Conservation (phyloP, 2,888 invertebrate species). For the Apoda limacodes region DNA sequence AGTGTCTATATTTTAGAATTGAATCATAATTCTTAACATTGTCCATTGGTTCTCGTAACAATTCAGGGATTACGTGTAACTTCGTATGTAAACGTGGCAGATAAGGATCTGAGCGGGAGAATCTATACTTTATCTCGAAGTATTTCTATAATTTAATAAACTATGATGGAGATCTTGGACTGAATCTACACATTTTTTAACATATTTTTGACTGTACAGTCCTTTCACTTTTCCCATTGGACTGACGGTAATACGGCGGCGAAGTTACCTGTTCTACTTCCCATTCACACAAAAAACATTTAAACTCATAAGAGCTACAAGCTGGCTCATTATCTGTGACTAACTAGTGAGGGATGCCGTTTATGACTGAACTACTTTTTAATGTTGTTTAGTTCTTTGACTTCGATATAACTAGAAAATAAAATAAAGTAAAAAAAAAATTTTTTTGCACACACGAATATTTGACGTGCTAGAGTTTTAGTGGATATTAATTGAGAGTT, state of each 20-base stretch:
- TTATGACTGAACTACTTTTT: constrained; percentile 14
- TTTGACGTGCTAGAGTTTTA: too few species aligned
- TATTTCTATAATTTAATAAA: constrained; percentile 14
- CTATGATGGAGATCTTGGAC: constrained; percentile 12
- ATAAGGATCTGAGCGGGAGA: constrained; percentile 14
- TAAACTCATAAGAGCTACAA: too few species aligned
- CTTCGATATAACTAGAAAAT: constrained; percentile 20
- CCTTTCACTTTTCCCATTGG: constrained; percentile 14
- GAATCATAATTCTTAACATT: too few species aligned
- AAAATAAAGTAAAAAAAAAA: constrained; percentile 17
- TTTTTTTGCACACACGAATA: too few species aligned
- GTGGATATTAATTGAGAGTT: too few species aligned
- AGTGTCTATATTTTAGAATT: too few species aligned
- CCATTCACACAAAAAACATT: too few species aligned
- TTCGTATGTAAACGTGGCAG: constrained; percentile 11
- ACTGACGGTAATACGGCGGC: too few species aligned
- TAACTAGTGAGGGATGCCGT: constrained; percentile 16
- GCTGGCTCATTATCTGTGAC: constrained; percentile 19
- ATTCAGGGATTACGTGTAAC: too few species aligned
- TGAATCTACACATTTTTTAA: constrained; percentile 9
- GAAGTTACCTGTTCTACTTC: too few species aligned
- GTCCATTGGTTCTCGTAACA: too few species aligned
- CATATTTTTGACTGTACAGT: constrained; percentile 13
- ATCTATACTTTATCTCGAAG: constrained; percentile 7
- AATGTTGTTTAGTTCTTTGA: too few species aligned